Base-by-base conservation (phyloP, 2,797 vertebrate species). In the Euthynnus affinis region DNA sequence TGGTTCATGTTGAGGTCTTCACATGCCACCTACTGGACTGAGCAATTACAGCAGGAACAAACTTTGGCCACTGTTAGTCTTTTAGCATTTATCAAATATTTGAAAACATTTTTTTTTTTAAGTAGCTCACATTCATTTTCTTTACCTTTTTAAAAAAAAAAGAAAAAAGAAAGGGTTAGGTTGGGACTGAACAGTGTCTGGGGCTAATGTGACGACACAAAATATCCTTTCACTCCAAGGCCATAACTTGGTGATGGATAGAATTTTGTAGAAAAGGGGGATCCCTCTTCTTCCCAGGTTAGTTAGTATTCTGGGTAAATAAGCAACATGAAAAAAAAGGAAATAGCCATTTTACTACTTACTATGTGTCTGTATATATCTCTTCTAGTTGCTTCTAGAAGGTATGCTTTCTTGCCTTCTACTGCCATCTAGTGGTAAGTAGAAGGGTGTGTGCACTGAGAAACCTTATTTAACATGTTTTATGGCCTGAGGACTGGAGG, bases 381-480 rank as follows among this genome's bases (percentile, higher is more conserved):
- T 37, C 40, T 14, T 4, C 4, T 13, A 13, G 13, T 42, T 13
- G 14, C 2, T 13, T 58, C 32, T 49, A 6, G 4, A 1, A 22
- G 9, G 4, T 51, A 56, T n/a, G 1, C 49, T 61, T 23, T 51
- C 3, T 60, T 59, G 57, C 60, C 49, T 48, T 72, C 22, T 87
- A 42, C 1, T 37, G 69, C 83, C 88, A 93, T 83, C 92, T 90
- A 53, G 83, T 87, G 89, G 75, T 25, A 20, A 46, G 0, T 14
- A 20, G 6, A 14, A 10, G 55, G 8, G 71, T 74, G 18, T 3
- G 18, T 20, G 6, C 46, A 49, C 7, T 20, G 18, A 49, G 7
- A 2, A 49, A 51, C 5, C 23, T 22, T 5, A 20, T 13, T 17
- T 6, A 6, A 9, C 18, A 18, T 49, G n/a, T 61, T 57, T 37